phyloP scores from a whole-genome alignment of 2,888 invertebrate species.

The Rapana venosa region DNA sequence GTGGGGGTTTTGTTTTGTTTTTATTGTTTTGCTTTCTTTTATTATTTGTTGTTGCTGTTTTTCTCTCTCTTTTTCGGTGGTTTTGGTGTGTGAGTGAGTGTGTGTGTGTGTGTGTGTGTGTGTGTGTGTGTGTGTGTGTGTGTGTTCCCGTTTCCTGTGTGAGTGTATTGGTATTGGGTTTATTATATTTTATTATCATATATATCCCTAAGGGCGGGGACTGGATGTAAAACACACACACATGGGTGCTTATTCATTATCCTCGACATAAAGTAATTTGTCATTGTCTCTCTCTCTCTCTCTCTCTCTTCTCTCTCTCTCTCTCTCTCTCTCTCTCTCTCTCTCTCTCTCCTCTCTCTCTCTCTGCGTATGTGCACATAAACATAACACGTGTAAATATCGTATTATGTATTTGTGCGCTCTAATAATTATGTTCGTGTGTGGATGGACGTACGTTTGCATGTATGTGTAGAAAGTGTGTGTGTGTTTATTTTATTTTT shows the following conservation, averaged over 20 bases:
- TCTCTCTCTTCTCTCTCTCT: neutral
- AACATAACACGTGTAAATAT: no score
- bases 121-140: constrained; percentile 14
- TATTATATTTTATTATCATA: neutral
- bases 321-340: neutral
- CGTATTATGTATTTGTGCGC: neutral
- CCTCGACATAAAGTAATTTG: no score
- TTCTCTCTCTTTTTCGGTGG: neutral
- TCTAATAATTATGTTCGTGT: neutral
- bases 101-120: constrained; percentile 18
- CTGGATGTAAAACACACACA: neutral
- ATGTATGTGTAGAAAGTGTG: neutral
- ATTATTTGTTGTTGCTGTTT: no score
- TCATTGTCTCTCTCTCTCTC: neutral
- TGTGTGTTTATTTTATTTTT: neutral
- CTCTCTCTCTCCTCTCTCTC: constrained; percentile 10
- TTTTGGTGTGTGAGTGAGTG: neutral
- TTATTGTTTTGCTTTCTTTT: no score
- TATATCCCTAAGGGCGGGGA: neutral
- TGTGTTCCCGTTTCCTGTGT: neutral
- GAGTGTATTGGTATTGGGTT: neutral
- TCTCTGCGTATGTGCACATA: neutral
- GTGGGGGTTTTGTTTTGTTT: no score
- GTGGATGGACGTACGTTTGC: neutral
- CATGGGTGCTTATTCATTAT: neutral